These are phyloP conservation scores for Polydrusus cervinus DNA, from an alignment of 2,888 invertebrate genomes.

Conservation along the genomic window DNA sequence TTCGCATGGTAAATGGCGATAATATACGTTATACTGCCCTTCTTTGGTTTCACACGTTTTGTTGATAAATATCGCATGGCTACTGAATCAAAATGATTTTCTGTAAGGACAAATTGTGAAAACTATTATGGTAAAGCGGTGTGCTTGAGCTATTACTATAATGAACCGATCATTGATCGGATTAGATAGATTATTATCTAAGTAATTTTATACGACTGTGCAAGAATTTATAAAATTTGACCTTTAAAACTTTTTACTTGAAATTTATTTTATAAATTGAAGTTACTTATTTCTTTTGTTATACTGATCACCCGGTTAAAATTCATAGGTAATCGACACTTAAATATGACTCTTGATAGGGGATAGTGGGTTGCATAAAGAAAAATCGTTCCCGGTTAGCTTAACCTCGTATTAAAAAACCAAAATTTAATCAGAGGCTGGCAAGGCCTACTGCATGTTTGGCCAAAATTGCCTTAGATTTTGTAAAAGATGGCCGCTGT, in stretches of 20 bases:
- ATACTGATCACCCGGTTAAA: too few species aligned
- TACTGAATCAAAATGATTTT: conserved; percentile 50
- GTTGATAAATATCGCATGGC: conserved; percentile 51
- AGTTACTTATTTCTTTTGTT: too few species aligned
- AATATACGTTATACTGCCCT: conserved; percentile 48
- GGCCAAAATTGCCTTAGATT: too few species aligned
- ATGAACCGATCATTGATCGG: conserved; percentile 1
- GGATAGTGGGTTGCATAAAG: too few species aligned
- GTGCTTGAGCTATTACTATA: conserved; percentile 15
- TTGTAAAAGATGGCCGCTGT: too few species aligned
- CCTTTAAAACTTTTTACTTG: not conserved
- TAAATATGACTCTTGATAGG: too few species aligned
- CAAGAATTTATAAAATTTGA: conserved; percentile 2
- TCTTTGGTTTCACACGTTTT: conserved; percentile 54
- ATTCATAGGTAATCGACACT: too few species aligned
- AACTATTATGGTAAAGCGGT: conserved; percentile 23
- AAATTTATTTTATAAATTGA: too few species aligned
- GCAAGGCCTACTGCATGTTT: too few species aligned
- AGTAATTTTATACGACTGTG: not conserved
- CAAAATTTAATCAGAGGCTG: too few species aligned
- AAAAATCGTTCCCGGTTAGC: too few species aligned
- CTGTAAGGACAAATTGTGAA: conserved; percentile 19
- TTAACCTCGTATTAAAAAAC: too few species aligned
- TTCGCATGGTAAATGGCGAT: conserved; percentile 58
- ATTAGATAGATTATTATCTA: not conserved